Base-by-base conservation (phyloP, 2,797 vertebrate species). In the Pseudotriccus pelzelni region DNA sequence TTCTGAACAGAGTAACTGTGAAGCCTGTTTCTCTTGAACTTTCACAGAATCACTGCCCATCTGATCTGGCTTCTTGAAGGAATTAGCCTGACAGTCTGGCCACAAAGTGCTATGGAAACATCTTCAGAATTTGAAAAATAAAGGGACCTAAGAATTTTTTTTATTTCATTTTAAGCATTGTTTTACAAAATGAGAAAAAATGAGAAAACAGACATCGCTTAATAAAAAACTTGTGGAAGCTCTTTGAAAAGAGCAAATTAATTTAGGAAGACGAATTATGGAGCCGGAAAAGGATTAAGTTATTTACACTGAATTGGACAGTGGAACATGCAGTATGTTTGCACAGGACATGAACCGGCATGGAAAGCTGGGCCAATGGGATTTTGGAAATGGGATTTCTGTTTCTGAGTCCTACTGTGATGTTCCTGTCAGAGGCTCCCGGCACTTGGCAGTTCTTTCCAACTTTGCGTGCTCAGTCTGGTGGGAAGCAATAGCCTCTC, bases 251-350 rank as follows among this genome's bases (percentile, higher is more conserved):
- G 7, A 81, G 6, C 18, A 55, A 34, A 84, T 81, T 10, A 66
- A 9, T 49, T 89, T 77, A 37, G 39, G 68, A 56, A n/a, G 67
- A 82, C 75, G 19, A 82, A 27, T 58, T 82, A 36, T 1, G 0
- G 27, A 59, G 5, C 4, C 75, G 39, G 41, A 64, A 88, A 50
- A 17, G 9, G 10, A 17, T 22, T 83, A 14, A 67, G 7, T 77
- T 62, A 28, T 27, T 87, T 76, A 30, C 0, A 4, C 34, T 58
- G 44, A 49, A 30, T 14, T 56, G 63, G 30, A 21, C 37, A 1
- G 0, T 46, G 34, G 27, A 74, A 49, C 4, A 2, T 30, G 19
- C 0, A 0, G 16, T 50, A 7, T 70, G 27, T 49, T 58, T 80
- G 60, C 49, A 47, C 11, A 74, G 64, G 64, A 56, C 28, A 28